A percentile compares a stretch with the other conserved stretches of the same genome.
Evolutionary conservation across 2,888 invertebrate genomes (phyloP).

Genomic region (Heliconius cydno): DNA sequence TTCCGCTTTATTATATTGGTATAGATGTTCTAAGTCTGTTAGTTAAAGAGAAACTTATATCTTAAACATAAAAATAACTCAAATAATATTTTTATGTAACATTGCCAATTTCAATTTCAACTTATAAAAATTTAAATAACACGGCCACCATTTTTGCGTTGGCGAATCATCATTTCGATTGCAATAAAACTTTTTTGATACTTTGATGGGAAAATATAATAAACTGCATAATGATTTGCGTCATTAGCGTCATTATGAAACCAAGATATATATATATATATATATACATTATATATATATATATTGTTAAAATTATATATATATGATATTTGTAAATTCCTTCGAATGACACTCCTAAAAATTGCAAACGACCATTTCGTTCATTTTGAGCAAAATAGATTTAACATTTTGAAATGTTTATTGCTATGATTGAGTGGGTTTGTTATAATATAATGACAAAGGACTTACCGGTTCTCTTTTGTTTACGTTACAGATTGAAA

Average conservation of each 20-base stretch:
- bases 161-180: constrained; percentile 1
- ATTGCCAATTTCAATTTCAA: background rate
- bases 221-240: constrained; percentile 16
- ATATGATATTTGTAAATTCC: background rate
- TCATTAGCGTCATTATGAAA: constrained; percentile 19
- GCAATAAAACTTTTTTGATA: constrained; percentile 18
- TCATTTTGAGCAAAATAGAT: constrained; percentile 4
- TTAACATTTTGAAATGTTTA: background rate
- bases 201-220: background rate
- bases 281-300: background rate
- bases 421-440: background rate
- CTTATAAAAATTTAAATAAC: background rate
- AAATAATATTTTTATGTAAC: constrained; percentile 7
- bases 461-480: background rate
- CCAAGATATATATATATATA: background rate
- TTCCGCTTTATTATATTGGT: too few relatives aligned
- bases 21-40: too few relatives aligned
- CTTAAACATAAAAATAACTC: background rate
- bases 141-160: background rate
- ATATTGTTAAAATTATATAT: background rate
- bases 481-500: background rate
- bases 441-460: background rate
- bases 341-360: background rate
- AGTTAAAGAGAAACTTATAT: background rate
- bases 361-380: background rate